Conservation (phyloP, 2,113 vertebrate species). For the Turdus rufiventris region DNA sequence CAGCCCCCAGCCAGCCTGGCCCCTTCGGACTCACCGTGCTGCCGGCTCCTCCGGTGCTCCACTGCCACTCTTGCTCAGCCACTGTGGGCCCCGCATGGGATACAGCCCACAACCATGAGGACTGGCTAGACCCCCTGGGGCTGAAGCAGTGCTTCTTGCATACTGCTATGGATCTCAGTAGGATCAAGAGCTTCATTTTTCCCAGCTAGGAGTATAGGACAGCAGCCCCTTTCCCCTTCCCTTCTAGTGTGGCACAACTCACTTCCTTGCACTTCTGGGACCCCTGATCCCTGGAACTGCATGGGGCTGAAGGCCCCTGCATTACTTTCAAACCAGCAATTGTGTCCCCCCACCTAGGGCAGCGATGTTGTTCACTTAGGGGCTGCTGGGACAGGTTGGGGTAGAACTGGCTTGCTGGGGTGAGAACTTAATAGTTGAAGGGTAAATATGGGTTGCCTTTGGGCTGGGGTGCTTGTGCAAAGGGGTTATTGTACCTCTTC, state of each 20-base stretch:
- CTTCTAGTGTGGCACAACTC: constrained; percentile 30
- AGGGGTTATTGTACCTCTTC: not conserved
- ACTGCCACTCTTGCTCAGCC: not conserved
- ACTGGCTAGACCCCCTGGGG: constrained; percentile 45
- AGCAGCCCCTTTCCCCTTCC: not conserved
- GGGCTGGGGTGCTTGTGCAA: not conserved
- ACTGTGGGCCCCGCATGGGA: not conserved
- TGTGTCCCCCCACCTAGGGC: not conserved
- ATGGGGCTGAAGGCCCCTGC: not conserved
- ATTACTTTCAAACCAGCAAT: constrained; percentile 23
- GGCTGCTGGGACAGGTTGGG: not conserved
- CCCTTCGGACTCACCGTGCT: not conserved
- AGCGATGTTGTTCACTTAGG: not conserved
- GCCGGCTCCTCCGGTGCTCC: not conserved
- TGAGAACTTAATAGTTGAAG: not conserved
- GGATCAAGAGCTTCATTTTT: constrained; percentile 76
- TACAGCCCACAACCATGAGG: not conserved
- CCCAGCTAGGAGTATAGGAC: constrained; percentile 61
- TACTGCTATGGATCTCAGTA: constrained; percentile 67
- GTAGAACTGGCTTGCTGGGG: not conserved
- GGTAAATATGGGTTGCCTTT: not conserved
- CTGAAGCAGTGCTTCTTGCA: constrained; percentile 68
- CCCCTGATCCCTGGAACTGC: not conserved
- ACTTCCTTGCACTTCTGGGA: constrained; percentile 23
- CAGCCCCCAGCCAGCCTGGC: not conserved